Percentiles rank a stretch among this genome's conserved stretches.
phyloP scores from a whole-genome alignment of 2,888 invertebrate species.

The Pristionchus entomophagus region DNA sequence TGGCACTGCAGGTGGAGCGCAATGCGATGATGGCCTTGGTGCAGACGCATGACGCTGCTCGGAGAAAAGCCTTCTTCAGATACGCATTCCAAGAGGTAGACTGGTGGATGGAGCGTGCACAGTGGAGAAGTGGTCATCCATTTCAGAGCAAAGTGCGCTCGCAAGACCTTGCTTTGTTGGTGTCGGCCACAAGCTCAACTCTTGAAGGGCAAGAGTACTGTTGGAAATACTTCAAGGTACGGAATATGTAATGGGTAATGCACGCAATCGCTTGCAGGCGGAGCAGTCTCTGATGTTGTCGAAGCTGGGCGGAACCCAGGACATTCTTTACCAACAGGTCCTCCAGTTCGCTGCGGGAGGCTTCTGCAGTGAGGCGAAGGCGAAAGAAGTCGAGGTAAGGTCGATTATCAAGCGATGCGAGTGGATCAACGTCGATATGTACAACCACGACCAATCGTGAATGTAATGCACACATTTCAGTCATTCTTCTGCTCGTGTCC shows the following conservation, averaged over 20 bases:
- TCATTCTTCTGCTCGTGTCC: constrained; percentile 52
- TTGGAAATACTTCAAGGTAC: constrained; percentile 69
- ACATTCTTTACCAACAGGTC: constrained; percentile 66
- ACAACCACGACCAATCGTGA: background rate
- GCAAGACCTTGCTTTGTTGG: constrained; percentile 67
- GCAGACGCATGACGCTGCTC: constrained; percentile 56
- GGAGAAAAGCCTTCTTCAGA: constrained; percentile 63
- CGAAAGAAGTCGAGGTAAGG: constrained; percentile 59
- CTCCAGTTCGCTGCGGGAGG: constrained; percentile 53
- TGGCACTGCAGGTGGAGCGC: constrained; percentile 13
- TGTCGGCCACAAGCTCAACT: constrained; percentile 51
- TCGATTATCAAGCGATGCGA: background rate
- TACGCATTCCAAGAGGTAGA: constrained; percentile 65
- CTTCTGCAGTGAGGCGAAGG: constrained; percentile 53
- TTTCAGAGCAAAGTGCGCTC: constrained; percentile 68
- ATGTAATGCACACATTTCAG: constrained; percentile 32
- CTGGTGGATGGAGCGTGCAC: too few relatives aligned
- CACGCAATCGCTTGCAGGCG: constrained; percentile 28
- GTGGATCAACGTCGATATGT: too few relatives aligned
- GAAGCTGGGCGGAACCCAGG: constrained; percentile 69
- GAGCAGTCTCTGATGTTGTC: constrained; percentile 64
- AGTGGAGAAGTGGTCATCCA: background rate
- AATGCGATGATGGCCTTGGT: constrained; percentile 62
- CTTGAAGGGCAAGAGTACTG: constrained; percentile 63
- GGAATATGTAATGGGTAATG: background rate